Conservation (phyloP, 2,113 vertebrate genomes). For the Apaloderma vittatum region DNA sequence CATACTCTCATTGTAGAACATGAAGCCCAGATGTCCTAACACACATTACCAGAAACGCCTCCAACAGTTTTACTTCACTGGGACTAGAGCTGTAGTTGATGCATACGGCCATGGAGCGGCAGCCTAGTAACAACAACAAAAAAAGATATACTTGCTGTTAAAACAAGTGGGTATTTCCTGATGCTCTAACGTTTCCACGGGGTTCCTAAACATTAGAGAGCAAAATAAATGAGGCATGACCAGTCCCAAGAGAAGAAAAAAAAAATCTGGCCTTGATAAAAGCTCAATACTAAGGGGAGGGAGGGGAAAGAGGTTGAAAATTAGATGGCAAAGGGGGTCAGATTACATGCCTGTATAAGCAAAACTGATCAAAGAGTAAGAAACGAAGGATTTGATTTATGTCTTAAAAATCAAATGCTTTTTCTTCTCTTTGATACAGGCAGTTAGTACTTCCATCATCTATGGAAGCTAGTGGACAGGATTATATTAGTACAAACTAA, state of each 20-base stretch:
- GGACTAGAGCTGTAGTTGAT: slow-evolving; percentile 11
- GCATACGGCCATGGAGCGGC: slow-evolving; percentile 12
- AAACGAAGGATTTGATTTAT: neutral
- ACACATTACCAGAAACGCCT: neutral
- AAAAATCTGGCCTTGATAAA: slow-evolving; percentile 18
- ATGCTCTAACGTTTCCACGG: neutral
- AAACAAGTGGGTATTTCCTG: neutral
- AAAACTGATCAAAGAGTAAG: slow-evolving; percentile 39
- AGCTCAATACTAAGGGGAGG: neutral
- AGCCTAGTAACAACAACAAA: slow-evolving; percentile 40
- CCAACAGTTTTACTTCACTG: neutral
- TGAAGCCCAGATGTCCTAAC: neutral
- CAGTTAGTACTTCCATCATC: neutral
- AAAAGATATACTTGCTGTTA: neutral
- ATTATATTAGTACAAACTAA: slow-evolving; percentile 32
- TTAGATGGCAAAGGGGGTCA: neutral
- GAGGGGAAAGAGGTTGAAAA: slow-evolving; percentile 10
- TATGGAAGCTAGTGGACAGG: slow-evolving; percentile 28
- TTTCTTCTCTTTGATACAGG: slow-evolving; percentile 37
- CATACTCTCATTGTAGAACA: neutral
- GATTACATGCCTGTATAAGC: neutral
- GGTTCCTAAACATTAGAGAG: neutral
- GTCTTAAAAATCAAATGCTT: slow-evolving; percentile 24
- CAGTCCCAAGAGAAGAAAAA: neutral
- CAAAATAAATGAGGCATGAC: slow-evolving; percentile 27